phyloP scores from a whole-genome alignment of 2,888 invertebrate genomes.

The Alentia gelatinosa region DNA sequence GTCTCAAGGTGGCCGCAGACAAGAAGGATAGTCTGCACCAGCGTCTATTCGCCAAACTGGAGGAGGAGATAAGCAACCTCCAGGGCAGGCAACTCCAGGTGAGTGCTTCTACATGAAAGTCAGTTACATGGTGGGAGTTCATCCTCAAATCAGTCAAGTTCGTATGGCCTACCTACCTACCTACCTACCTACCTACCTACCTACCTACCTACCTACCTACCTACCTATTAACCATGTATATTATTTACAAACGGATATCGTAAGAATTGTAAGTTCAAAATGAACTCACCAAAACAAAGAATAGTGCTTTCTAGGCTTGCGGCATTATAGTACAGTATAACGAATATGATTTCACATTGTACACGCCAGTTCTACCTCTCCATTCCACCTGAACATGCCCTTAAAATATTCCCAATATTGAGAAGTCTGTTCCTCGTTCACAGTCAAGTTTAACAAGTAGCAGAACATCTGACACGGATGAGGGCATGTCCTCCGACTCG shows the following conservation, averaged over 20 bases:
- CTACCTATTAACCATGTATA: neutral
- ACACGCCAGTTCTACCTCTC: no score
- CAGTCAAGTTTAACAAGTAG: conserved; percentile 39
- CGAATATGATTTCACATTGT: no score
- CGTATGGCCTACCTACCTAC: no score
- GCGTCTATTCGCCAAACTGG: conserved; percentile 90
- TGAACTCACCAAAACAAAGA: no score
- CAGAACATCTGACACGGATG: conserved; percentile 60
- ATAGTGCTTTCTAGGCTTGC: no score
- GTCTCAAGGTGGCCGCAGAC: conserved; percentile 91
- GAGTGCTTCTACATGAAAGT: no score
- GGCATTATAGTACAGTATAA: no score
- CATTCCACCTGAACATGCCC: neutral
- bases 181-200: no score
- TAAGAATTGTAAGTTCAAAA: no score
- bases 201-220: neutral
- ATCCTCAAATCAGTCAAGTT: no score
- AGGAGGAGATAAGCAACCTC: conserved; percentile 86
- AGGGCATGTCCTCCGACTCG: conserved; percentile 63
- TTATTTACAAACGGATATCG: no score
- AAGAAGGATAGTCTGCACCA: conserved; percentile 92
- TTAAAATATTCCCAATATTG: neutral
- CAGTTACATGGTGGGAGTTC: no score
- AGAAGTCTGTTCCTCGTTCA: neutral
- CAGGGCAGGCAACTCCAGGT: conserved; percentile 37